Conservation (phyloP, 2,113 vertebrate species). For the Ochotona curzoniae region DNA sequence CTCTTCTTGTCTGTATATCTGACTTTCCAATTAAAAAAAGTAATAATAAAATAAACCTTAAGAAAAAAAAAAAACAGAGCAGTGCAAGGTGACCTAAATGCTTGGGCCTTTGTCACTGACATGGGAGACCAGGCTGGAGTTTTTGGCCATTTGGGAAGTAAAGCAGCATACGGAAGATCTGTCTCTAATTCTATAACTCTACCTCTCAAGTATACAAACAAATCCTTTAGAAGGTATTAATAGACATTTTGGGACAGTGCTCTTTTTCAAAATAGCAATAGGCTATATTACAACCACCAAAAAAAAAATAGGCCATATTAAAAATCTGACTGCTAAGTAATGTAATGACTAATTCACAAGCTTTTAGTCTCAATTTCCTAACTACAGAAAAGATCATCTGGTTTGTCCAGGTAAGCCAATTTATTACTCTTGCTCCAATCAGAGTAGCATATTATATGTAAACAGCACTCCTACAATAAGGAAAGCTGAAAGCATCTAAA, state of each 20-base stretch:
- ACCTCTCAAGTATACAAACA: too few relatives aligned
- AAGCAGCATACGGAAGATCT: too few relatives aligned
- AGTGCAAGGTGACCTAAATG: too few relatives aligned
- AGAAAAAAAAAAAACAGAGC: too few relatives aligned
- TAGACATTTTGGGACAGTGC: neutral
- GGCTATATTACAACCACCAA: neutral
- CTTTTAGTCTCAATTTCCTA: neutral
- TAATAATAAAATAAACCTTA: too few relatives aligned
- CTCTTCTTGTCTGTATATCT: too few relatives aligned
- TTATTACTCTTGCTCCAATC: neutral
- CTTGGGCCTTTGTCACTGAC: too few relatives aligned
- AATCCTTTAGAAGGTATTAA: neutral
- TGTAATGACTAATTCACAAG: neutral
- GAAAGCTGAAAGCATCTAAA: slow-evolving; percentile 42
- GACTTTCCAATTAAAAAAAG: too few relatives aligned
- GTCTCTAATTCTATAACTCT: too few relatives aligned
- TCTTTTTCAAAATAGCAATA: slow-evolving; percentile 9
- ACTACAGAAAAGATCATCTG: slow-evolving; percentile 33
- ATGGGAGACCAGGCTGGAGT: too few relatives aligned
- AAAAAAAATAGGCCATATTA: neutral
- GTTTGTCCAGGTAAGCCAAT: neutral
- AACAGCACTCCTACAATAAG: neutral
- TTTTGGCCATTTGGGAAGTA: too few relatives aligned
- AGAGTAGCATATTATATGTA: neutral
- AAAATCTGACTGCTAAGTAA: neutral